Percentiles rank a stretch among this genome's conserved stretches.
Conservation (phyloP, 2,113 vertebrate genomes). For the Acinonyx jubatus region DNA sequence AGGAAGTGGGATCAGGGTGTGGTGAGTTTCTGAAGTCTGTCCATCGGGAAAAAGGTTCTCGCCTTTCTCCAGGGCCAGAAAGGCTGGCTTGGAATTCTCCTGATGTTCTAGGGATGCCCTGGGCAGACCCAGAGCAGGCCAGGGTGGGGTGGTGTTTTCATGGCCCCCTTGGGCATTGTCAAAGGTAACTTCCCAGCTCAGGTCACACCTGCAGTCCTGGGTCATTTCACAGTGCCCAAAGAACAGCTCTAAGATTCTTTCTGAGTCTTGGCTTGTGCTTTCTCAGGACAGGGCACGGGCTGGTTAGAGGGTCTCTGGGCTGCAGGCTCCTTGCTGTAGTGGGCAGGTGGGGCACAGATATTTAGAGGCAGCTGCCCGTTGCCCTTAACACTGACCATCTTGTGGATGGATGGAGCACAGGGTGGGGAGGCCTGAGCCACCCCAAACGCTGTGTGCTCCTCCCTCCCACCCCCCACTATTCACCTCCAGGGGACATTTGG, state of each 20-base stretch:
- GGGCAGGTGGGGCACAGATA: neutral
- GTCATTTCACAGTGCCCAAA: neutral
- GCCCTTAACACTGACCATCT: neutral
- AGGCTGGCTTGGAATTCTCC: neutral
- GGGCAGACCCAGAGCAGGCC: neutral
- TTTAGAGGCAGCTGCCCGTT: neutral
- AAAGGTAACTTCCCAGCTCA: neutral
- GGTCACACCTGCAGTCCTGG: rapidly evolving
- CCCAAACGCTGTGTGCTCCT: rapidly evolving
- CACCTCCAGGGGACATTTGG: neutral
- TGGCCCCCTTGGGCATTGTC: too few relatives aligned
- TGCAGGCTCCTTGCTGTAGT: neutral
- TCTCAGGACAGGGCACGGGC: neutral
- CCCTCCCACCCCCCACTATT: rapidly evolving
- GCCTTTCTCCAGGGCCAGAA: neutral
- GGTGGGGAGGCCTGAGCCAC: rapidly evolving
- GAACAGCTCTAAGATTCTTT: neutral
- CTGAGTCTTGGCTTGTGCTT: rapidly evolving
- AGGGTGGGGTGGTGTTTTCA: rapidly evolving
- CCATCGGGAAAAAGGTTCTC: neutral
- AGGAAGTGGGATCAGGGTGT: neutral
- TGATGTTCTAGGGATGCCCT: neutral
- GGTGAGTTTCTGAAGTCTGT: neutral
- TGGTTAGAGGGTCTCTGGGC: neutral
- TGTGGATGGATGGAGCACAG: rapidly evolving